phyloP scores from a whole-genome alignment of 2,797 vertebrate species.

The Danio aesculapii region DNA sequence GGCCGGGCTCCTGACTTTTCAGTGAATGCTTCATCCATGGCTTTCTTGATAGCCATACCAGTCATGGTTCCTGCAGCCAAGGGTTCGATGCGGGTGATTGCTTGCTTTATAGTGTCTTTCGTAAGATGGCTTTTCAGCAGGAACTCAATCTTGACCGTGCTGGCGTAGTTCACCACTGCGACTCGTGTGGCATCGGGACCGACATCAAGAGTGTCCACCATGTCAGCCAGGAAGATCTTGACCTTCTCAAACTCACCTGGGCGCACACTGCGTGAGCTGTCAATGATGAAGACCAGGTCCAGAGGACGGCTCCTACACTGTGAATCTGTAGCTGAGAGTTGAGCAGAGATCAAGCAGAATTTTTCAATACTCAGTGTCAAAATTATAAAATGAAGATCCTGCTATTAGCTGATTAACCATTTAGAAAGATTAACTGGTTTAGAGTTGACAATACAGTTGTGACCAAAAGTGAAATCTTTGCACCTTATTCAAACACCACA shows the following conservation, averaged over 20 bases:
- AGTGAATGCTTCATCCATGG: conserved; percentile 91
- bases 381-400: background rate
- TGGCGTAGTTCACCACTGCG: conserved; percentile 95
- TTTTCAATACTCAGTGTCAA: background rate
- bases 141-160: conserved; percentile 94
- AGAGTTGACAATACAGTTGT: conserved; percentile 9
- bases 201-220: conserved; percentile 91
- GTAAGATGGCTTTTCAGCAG: conserved; percentile 88
- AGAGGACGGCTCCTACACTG: conserved; percentile 86
- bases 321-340: conserved; percentile 77
- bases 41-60: conserved; percentile 92
- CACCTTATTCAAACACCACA: too few species aligned
- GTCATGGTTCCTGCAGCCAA: conserved; percentile 97
- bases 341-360: conserved; percentile 45
- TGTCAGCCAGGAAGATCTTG: conserved; percentile 93
- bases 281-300: conserved; percentile 94
- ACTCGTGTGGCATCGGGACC: conserved; percentile 87
- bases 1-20: conserved; percentile 90
- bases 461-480: background rate
- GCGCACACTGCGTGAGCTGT: conserved; percentile 96
- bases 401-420: background rate
- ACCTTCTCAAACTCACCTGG: conserved; percentile 95
- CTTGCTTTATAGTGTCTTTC: conserved; percentile 86
- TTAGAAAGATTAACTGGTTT: conserved; percentile 25
- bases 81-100: conserved; percentile 88